phyloP scores from a whole-genome alignment of 2,888 invertebrate species.

The Boloria selene region DNA sequence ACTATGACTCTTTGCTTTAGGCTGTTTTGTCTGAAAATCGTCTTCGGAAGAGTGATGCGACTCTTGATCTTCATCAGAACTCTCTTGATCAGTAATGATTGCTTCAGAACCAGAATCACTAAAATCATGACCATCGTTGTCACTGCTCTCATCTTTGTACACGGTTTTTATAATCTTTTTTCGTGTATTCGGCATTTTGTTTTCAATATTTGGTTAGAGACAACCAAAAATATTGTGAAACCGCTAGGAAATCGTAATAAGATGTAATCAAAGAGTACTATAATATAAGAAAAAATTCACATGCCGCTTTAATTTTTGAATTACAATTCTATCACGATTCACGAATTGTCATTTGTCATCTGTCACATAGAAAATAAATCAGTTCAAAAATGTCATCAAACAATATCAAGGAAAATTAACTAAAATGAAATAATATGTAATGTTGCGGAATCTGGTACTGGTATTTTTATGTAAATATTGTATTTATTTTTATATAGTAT shows the following conservation, averaged over 20 bases:
- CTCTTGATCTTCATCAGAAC: constrained; percentile 57
- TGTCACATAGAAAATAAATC: no score
- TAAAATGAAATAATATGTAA: no score
- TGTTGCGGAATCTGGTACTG: no score
- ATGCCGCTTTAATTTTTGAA: neutral
- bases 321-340: neutral
- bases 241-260: neutral
- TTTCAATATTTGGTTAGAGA: neutral
- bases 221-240: neutral
- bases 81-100: constrained; percentile 63
- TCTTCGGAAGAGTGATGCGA: constrained; percentile 57
- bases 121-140: constrained; percentile 65
- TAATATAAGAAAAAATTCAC: no score
- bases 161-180: constrained; percentile 72
- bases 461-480: no score
- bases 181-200: constrained; percentile 66
- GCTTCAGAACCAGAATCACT: constrained; percentile 80
- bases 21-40: constrained; percentile 53
- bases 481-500: no score
- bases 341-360: neutral
- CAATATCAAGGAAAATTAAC: no score
- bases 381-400: no score
- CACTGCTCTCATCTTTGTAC: constrained; percentile 68
- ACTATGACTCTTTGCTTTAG: constrained; percentile 39
- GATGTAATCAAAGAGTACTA: no score